Evolutionary conservation across 2,797 vertebrate species (phyloP), one percentile per base, ranked within the genome.

Genomic region (Myotis pilosus): DNA sequence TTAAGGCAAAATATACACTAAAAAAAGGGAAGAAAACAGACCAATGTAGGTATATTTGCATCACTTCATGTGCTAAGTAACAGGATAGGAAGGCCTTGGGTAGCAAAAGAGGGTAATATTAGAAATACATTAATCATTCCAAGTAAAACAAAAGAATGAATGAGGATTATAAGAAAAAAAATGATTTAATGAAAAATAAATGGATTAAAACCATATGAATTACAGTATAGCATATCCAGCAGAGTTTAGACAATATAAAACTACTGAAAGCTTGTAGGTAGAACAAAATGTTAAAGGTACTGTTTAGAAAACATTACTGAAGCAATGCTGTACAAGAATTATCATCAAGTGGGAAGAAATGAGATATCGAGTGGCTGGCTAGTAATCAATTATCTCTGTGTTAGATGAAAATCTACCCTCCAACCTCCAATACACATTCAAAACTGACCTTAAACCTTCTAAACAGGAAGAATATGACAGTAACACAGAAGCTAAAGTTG

Each of bases 1-100:
- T 55, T 47, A 81, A 74, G 12, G n/a, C n/a, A 93, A 96, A 53
- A 87, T 36, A 72, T 62, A 87, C 8, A 87, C 53, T 78, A 33
- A 78, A 78, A 38, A 47, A 68, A 89, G 74, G 28, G n/a, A 87
- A 72, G 2, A 89, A 83, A 89, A 72, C 2, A 91, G 62, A 51
- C 36, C 25, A 83, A 47, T 55, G n/a, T 6, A 93, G 9, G 9
- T 47, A 76, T 41, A 72, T 53, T 72, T 89, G n/a, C 68, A 25
- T 60, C 16, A 62, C 10, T 89, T 88, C 25, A 55, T 22, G 12
- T 51, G 44, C 5, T 68, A 82, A 88, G 30, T 33, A 30, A 23
- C 28, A 66, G 41, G 16, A 91, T n/a, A 13, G 44, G 28, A 79
- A 94, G 20, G 41, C 33, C 19, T 44, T 10, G 55, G 72, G 5